Conservation (phyloP, 2,888 invertebrate genomes). For the Tiliacea citrago region DNA sequence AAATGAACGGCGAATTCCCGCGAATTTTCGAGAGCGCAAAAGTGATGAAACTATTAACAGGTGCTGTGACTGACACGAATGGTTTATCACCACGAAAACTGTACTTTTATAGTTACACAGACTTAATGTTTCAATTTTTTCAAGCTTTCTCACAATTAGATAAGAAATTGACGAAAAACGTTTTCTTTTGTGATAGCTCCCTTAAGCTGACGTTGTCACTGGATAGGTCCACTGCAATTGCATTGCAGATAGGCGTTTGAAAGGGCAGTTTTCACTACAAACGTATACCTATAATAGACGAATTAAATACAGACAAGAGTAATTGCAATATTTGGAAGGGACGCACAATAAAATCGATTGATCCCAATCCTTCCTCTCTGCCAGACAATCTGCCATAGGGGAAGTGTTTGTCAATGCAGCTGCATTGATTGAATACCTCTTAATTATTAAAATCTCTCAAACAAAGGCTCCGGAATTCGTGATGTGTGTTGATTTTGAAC, state of each 20-base stretch:
- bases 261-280: background rate
- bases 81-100: too few relatives aligned
- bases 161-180: too few relatives aligned
- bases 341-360: slow-evolving; percentile 8
- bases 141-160: too few relatives aligned
- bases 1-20: too few relatives aligned
- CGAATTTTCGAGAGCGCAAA: too few relatives aligned
- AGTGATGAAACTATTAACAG: too few relatives aligned
- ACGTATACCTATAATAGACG: background rate
- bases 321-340: background rate
- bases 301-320: background rate
- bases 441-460: slow-evolving; percentile 1
- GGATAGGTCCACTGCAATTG: background rate
- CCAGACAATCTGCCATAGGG: background rate
- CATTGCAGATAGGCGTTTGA: background rate
- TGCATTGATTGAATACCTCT: slow-evolving; percentile 1
- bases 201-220: background rate
- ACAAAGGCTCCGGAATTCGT: background rate
- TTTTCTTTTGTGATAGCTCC: too few relatives aligned
- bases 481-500: background rate
- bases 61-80: too few relatives aligned
- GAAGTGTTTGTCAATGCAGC: background rate
- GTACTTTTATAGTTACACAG: too few relatives aligned
- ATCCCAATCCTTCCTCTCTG: background rate
- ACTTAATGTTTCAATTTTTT: too few relatives aligned